phyloP scores from a whole-genome alignment of 2,888 invertebrate genomes.

The Chloroclystis v-ata region DNA sequence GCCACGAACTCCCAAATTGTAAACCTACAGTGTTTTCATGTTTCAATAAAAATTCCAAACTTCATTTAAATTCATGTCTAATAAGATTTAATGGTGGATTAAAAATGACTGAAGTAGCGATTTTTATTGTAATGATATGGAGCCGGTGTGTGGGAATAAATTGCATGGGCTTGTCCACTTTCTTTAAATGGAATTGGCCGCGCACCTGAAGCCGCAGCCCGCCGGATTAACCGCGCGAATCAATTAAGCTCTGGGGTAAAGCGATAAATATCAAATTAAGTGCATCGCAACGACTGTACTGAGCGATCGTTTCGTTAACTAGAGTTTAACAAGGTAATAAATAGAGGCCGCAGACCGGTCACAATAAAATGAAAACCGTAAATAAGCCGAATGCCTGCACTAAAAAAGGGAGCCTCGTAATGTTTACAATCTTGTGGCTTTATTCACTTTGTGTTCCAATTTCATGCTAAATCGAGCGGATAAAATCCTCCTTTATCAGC shows the following conservation, averaged over 20 bases:
- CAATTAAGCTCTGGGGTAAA: constrained; percentile 62
- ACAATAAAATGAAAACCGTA: constrained; percentile 74
- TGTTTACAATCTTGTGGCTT: constrained; percentile 78
- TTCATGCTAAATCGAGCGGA: constrained; percentile 78
- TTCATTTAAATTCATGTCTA: too few species aligned
- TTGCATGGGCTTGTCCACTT: constrained; percentile 28
- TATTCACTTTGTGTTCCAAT: constrained; percentile 79
- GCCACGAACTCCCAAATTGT: too few species aligned
- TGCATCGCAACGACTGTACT: constrained; percentile 54
- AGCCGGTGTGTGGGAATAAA: not conserved
- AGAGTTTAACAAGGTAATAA: constrained; percentile 76
- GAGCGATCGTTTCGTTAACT: constrained; percentile 70
- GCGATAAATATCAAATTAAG: constrained; percentile 70
- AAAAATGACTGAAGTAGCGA: not conserved
- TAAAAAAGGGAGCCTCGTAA: constrained; percentile 76
- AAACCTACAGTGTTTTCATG: too few species aligned
- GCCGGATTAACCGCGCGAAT: constrained; percentile 51
- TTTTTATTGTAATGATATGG: not conserved
- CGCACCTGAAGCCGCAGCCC: constrained; percentile 37
- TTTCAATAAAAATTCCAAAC: too few species aligned
- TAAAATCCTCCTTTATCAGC: constrained; percentile 75
- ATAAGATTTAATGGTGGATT: too few species aligned
- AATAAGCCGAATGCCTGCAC: constrained; percentile 68
- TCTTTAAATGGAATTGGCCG: constrained; percentile 42
- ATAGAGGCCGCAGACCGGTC: constrained; percentile 60